Conservation (phyloP, 2,888 invertebrate genomes). For the Tigriopus californicus region DNA sequence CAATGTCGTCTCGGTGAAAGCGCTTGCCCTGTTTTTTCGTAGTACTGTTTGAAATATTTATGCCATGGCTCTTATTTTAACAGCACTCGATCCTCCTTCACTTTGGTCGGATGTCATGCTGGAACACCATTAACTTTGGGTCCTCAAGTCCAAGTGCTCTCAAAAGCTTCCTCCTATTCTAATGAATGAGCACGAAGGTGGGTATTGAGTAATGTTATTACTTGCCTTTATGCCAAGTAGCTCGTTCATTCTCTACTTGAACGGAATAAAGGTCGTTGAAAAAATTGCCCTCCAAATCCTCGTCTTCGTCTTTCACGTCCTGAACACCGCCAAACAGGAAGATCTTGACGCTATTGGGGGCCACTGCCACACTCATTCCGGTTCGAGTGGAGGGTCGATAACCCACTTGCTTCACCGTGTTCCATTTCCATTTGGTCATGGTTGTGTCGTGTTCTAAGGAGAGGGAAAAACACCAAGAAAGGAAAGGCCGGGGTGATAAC, state of each 20-base stretch:
- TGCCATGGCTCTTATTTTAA: no score
- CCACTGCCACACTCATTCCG: conserved; percentile 44
- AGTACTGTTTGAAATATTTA: no score
- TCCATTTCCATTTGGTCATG: conserved; percentile 51
- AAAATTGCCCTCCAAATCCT: conserved; percentile 40
- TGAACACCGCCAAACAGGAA: conserved; percentile 73
- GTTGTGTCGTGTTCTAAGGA: conserved; percentile 38
- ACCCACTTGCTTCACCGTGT: conserved; percentile 43
- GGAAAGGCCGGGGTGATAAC: no score
- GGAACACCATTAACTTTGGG: no score
- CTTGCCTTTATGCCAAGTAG: conserved; percentile 26
- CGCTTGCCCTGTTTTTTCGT: no score
- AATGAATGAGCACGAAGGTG: no score
- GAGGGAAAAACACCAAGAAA: conserved; percentile 10
- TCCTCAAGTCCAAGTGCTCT: no score
- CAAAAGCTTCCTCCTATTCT: no score
- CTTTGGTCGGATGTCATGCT: no score
- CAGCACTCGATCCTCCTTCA: no score
- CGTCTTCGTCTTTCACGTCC: conserved; percentile 51
- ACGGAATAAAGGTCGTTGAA: conserved; percentile 56
- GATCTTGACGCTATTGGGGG: conserved; percentile 40
- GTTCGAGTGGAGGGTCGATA: conserved; percentile 41
- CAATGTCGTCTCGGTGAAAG: no score
- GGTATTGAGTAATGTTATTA: no score
- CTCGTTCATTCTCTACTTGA: conserved; percentile 47